Evolutionary conservation across 2,797 vertebrate species (phyloP).

Genomic region (Sarcophilus harrisii): DNA sequence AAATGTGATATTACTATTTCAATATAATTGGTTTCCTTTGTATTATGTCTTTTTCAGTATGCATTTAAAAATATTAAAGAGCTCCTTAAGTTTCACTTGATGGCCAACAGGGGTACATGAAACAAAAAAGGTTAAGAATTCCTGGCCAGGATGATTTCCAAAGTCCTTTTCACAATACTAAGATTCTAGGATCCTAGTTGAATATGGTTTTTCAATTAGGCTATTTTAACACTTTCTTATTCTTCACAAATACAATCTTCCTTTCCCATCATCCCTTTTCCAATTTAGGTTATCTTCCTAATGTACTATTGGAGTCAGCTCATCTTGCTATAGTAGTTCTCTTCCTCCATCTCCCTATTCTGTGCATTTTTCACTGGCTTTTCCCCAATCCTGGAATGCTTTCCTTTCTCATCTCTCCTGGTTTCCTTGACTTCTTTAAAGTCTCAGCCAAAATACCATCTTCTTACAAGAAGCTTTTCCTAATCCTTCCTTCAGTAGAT

Average conservation of each 20-base stretch:
- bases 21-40: neutral
- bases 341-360: neutral
- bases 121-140: neutral
- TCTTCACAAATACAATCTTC: neutral
- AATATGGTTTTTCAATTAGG: neutral
- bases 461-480: neutral
- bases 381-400: neutral
- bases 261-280: slow-evolving; percentile 20
- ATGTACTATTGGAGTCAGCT: neutral
- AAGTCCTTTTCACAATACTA: neutral
- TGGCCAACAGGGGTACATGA: neutral
- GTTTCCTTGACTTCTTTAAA: neutral
- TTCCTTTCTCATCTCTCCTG: neutral
- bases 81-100: neutral
- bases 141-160: neutral
- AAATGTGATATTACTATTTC: neutral
- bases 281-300: neutral
- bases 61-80: neutral
- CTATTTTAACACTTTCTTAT: neutral
- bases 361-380: neutral
- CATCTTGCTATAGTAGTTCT: too few species aligned
- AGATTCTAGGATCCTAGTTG: neutral
- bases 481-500: neutral
- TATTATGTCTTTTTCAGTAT: neutral
- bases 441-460: neutral